phyloP scores from a whole-genome alignment of 2,888 invertebrate genomes.

The Liposcelis brunnea region DNA sequence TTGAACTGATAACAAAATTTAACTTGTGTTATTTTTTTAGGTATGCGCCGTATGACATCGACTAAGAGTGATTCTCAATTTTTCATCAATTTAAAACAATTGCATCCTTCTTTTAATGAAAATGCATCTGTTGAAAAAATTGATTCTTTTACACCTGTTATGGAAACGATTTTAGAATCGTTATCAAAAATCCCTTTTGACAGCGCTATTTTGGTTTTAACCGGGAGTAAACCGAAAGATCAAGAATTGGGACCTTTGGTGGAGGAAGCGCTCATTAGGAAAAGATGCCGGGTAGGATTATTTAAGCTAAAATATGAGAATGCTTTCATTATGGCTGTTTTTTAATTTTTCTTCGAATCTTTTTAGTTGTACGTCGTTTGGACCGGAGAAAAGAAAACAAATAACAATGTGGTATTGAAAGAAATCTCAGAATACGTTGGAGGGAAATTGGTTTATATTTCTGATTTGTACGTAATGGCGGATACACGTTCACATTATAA shows the following conservation, averaged over 20 bases:
- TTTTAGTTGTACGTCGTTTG: slow-evolving; percentile 31
- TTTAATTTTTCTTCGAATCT: slow-evolving; percentile 7
- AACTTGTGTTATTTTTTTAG: too few relatives aligned
- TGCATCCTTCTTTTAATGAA: too few relatives aligned
- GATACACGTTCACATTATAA: too few relatives aligned
- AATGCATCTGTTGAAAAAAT: slow-evolving; percentile 1
- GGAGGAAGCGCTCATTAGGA: slow-evolving; percentile 26
- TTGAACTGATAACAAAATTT: too few relatives aligned
- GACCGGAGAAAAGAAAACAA: slow-evolving; percentile 27
- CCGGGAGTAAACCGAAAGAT: slow-evolving; percentile 36
- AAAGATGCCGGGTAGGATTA: slow-evolving; percentile 28
- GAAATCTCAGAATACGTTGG: too few relatives aligned
- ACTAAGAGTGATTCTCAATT: too few relatives aligned
- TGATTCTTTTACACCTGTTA: slow-evolving; percentile 33
- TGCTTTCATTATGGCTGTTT: slow-evolving; percentile 1
- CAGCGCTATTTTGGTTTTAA: slow-evolving; percentile 42
- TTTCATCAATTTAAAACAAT: too few relatives aligned
- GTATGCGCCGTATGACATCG: too few relatives aligned
- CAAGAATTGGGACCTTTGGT: slow-evolving; percentile 21
- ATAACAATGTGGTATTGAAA: too few relatives aligned
- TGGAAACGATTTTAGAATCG: slow-evolving; percentile 39
- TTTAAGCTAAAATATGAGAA: background rate
- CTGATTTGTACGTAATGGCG: too few relatives aligned
- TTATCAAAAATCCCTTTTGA: slow-evolving; percentile 42
- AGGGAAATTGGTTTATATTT: too few relatives aligned